These are phyloP conservation scores for Slavum lentiscoides DNA, from an alignment of 2,888 invertebrate genomes.

Conservation along the genomic window DNA sequence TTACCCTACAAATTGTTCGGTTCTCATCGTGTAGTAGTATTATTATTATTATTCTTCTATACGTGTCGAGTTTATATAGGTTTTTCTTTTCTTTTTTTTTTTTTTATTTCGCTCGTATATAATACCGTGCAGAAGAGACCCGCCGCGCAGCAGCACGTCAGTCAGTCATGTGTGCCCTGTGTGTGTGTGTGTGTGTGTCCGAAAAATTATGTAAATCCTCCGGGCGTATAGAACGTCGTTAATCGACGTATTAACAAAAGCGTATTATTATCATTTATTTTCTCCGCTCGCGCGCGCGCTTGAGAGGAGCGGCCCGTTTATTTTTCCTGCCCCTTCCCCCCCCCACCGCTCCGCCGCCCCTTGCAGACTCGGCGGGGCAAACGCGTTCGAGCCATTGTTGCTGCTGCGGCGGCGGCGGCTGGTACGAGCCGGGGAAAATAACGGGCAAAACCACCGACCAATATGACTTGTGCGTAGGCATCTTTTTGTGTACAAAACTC, in stretches of 20 bases:
- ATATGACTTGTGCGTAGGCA: neutral
- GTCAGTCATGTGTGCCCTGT: conserved; percentile 34
- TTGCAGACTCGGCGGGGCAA: neutral
- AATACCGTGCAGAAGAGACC: neutral
- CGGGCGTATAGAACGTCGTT: conserved; percentile 15
- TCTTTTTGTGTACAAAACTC: neutral
- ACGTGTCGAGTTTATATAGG: conserved; percentile 24
- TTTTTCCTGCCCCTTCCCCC: neutral
- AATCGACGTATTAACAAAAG: conserved; percentile 53
- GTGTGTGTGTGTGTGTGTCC: conserved; percentile 39
- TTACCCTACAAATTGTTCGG: conserved; percentile 53
- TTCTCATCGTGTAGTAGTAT: conserved; percentile 41
- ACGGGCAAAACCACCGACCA: conserved; percentile 39
- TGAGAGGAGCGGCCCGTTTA: conserved; percentile 12
- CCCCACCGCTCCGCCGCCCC: too few relatives aligned
- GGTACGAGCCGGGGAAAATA: conserved; percentile 30
- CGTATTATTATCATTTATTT: conserved; percentile 25
- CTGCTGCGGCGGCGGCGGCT: too few relatives aligned
- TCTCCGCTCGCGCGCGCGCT: conserved; percentile 29
- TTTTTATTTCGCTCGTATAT: neutral
- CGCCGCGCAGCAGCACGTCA: neutral
- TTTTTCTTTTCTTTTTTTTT: conserved; percentile 26
- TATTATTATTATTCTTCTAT: too few relatives aligned
- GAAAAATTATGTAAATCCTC: conserved; percentile 53
- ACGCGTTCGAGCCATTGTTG: conserved; percentile 43